Evolutionary conservation across 1,140 invertebrate species (phyloP), one percentile per base, ranked within the genome.

Genomic region (Cepaea nemoralis): DNA sequence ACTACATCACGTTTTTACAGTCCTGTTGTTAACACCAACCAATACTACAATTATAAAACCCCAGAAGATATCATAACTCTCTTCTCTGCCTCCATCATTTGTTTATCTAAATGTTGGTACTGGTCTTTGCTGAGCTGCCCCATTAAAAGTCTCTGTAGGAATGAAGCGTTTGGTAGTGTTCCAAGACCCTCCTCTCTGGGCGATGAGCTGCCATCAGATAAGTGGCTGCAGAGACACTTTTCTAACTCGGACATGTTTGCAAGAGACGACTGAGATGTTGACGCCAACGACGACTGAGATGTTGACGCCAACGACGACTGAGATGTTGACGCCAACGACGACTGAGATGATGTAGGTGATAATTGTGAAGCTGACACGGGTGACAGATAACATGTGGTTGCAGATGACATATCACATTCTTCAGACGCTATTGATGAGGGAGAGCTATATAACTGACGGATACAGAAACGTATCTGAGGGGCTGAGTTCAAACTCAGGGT

Each of bases 41-140:
- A 55, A 55, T 10, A 55, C 2, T 55, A 22, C 2, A 19, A 19
- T 55, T 55, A 55, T 55, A 14, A 14, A 55, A 8, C 22, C 24
- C 42, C 40, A 8, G 63, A 69, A n/a, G 66, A 78, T 78, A 33
- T n/a, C 5, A 66, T n/a, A 33, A 35, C 5, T 40, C 31, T 78
- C 45, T 45, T 80, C 40, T 80, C 67, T 37, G 27, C 10, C 37
- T 80, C 78, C 6, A 70, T 6, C 42, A 80, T 33, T 37, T 80
- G 42, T 37, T 80, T 2, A 33, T 80, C 78, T 0, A 80, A 27
- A 6, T 48, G 40, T 48, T 73, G 40, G 35, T 80, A 80, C 12
- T 80, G 70, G 27, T 80, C 78, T 40, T 59, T 45, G 69, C 69
- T 80, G 6, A 80, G 69, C 69, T 80, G 67, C 14, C 78, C 78